A percentile compares a stretch with the other conserved stretches of the same genome.
phyloP scores from a whole-genome alignment of 2,797 vertebrate genomes.

The Sitta carolinensis region DNA sequence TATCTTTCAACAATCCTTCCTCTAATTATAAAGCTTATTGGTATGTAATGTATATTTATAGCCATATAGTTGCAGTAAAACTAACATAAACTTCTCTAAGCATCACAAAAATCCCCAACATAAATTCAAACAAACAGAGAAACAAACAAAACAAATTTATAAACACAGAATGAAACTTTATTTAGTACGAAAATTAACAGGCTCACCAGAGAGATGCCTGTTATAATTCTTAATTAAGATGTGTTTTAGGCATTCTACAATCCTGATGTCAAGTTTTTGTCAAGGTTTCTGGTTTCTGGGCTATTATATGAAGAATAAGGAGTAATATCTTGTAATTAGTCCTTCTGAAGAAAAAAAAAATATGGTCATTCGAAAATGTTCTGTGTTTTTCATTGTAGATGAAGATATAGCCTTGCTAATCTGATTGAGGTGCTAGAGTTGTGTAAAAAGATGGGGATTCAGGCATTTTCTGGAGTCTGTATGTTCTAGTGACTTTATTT shows the following conservation, averaged over 20 bases:
- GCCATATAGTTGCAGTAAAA: background rate
- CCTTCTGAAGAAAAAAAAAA: background rate
- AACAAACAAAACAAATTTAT: background rate
- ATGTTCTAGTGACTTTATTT: background rate
- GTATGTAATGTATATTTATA: background rate
- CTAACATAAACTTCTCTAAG: background rate
- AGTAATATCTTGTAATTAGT: background rate
- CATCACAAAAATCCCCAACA: background rate
- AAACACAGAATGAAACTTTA: background rate
- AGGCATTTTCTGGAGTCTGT: background rate
- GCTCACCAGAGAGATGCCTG: background rate
- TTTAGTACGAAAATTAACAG: background rate
- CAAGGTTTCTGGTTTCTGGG: background rate
- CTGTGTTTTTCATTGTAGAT: background rate
- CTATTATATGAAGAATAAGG: background rate
- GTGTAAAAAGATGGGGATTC: rapidly evolving
- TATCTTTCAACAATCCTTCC: background rate
- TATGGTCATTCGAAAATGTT: background rate
- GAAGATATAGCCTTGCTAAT: background rate
- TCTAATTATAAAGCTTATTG: background rate
- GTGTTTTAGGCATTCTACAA: background rate
- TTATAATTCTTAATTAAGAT: background rate
- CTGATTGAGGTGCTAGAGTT: background rate
- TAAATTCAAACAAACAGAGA: background rate
- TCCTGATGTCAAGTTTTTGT: background rate